A percentile compares a stretch with the other conserved stretches of the same genome.
Conservation (phyloP, 2,113 vertebrate species). For the Hoplias malabaricus region DNA sequence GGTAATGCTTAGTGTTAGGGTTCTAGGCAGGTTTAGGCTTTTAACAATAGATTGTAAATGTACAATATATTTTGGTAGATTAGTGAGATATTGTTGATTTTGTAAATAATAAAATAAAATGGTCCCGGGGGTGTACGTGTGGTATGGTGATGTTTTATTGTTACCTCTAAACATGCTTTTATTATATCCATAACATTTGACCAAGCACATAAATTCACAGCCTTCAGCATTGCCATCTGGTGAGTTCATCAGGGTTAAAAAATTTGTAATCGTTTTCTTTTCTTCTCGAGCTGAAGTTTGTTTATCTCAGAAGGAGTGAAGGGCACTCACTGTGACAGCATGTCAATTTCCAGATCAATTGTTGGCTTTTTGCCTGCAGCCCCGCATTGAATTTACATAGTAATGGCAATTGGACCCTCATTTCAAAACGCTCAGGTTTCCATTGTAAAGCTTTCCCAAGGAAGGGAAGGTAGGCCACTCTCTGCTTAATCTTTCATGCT, state of each 20-base stretch:
- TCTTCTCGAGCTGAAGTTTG: constrained; percentile 33
- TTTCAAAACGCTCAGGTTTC: constrained; percentile 52
- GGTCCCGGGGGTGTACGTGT: background rate
- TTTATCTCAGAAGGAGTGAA: constrained; percentile 50
- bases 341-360: constrained; percentile 77
- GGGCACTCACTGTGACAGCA: constrained; percentile 68
- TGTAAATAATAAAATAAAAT: too few relatives aligned
- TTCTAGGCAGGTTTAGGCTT: too few relatives aligned
- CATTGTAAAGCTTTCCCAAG: constrained; percentile 35
- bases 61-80: too few relatives aligned
- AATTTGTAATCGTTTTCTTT: constrained; percentile 27
- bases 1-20: too few relatives aligned
- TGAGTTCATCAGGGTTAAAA: constrained; percentile 20
- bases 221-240: constrained; percentile 6
- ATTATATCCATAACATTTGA: background rate
- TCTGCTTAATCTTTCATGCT: background rate
- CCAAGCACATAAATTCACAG: constrained; percentile 10
- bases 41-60: too few relatives aligned
- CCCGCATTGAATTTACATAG: constrained; percentile 75
- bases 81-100: too few relatives aligned
- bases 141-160: background rate
- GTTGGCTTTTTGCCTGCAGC: constrained; percentile 68
- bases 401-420: constrained; percentile 70
- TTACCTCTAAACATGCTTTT: background rate
- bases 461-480: constrained; percentile 39